Percentiles rank a stretch among this genome's conserved stretches.
These are phyloP conservation scores for Podarcis cretensis DNA, from an alignment of 2,113 vertebrate genomes.

Conservation along the genomic window DNA sequence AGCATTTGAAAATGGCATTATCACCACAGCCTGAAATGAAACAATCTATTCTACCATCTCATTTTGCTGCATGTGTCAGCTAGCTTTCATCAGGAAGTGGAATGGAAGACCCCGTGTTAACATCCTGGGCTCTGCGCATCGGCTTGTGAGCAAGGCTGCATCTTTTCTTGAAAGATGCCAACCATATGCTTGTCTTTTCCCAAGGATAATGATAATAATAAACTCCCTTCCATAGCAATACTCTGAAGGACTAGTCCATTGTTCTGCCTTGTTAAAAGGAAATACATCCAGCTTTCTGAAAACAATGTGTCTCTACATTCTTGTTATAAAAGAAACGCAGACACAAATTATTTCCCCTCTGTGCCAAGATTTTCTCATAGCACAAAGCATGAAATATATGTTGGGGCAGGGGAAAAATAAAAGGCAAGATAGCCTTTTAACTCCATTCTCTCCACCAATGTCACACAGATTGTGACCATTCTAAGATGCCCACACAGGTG, in stretches of 20 bases:
- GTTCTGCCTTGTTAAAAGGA: background rate
- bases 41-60: background rate
- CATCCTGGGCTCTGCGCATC: background rate
- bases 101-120: background rate
- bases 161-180: conserved; percentile 12
- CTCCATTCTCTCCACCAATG: background rate
- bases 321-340: background rate
- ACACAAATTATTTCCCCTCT: background rate
- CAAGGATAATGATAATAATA: background rate
- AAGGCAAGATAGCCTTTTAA: background rate
- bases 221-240: background rate
- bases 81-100: background rate
- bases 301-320: conserved; percentile 18
- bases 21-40: background rate
- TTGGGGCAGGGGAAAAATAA: background rate
- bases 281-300: background rate
- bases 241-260: background rate
- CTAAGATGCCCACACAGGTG: rapidly evolving
- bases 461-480: rapidly evolving
- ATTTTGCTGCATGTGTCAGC: background rate
- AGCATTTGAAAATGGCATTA: background rate
- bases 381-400: conserved; percentile 26
- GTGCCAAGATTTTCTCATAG: conserved; percentile 20
- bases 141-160: background rate
- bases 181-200: background rate